Percentiles rank a stretch among this genome's conserved stretches.
Evolutionary conservation across 2,888 invertebrate genomes (phyloP).

Genomic region (Agriopis aurantiaria): DNA sequence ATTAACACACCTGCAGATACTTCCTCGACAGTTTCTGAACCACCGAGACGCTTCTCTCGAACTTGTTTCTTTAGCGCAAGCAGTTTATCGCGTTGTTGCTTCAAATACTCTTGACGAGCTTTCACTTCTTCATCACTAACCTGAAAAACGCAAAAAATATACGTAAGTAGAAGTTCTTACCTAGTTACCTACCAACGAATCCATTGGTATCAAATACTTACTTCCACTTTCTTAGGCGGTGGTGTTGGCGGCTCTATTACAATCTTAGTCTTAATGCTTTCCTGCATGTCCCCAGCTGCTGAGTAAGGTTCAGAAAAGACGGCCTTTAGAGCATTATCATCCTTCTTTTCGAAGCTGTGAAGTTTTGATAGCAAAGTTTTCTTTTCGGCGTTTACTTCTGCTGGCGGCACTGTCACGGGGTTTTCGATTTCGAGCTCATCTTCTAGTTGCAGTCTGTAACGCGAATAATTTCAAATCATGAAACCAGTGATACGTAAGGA

Average conservation of each 20-base stretch:
- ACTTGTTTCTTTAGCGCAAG: slow-evolving; percentile 95
- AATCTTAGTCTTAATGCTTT: slow-evolving; percentile 23
- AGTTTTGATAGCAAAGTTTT: slow-evolving; percentile 73
- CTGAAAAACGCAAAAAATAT: slow-evolving; percentile 51
- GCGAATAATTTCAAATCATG: not conserved
- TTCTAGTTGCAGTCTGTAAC: slow-evolving; percentile 64
- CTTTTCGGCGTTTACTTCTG: slow-evolving; percentile 78
- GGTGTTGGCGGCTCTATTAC: slow-evolving; percentile 58
- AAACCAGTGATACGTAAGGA: not conserved
- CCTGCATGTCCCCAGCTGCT: slow-evolving; percentile 22
- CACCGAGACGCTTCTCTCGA: slow-evolving; percentile 91
- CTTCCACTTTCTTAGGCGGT: slow-evolving; percentile 70
- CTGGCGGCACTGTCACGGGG: slow-evolving; percentile 66
- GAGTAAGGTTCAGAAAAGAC: slow-evolving; percentile 25
- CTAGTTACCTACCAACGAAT: not conserved
- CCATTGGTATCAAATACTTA: slow-evolving; percentile 41
- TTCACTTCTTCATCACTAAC: slow-evolving; percentile 88
- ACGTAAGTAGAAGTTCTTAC: not conserved
- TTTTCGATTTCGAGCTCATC: slow-evolving; percentile 67
- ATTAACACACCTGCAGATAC: slow-evolving; percentile 55
- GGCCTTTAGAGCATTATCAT: slow-evolving; percentile 51
- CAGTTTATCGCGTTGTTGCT: slow-evolving; percentile 96
- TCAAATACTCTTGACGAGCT: slow-evolving; percentile 93
- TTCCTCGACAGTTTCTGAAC: slow-evolving; percentile 86
- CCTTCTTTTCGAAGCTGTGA: slow-evolving; percentile 73